Conservation (phyloP, 2,113 vertebrate species). For the Meriones unguiculatus region DNA sequence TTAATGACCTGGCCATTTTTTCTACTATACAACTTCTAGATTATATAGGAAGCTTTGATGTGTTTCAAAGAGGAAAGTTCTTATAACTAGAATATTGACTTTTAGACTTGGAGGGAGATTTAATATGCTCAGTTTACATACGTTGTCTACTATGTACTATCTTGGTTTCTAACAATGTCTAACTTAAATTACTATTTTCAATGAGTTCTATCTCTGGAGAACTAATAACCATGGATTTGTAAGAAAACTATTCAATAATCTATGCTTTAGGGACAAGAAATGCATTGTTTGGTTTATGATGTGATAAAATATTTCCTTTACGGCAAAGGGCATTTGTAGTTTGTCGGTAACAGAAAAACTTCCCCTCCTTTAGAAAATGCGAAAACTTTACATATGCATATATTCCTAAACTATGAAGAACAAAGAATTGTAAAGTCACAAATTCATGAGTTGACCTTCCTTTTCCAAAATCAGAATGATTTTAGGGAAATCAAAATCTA, state of each 20-base stretch:
- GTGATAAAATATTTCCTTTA: not conserved
- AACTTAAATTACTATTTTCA: slow-evolving; percentile 16
- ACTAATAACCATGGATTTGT: not conserved
- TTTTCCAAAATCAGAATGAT: slow-evolving; percentile 14
- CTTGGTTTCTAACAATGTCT: not conserved
- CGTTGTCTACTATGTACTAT: not conserved
- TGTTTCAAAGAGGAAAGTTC: not conserved
- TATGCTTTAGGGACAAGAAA: not conserved
- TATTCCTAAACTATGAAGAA: not conserved
- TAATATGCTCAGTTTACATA: not conserved
- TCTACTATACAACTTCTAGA: not conserved
- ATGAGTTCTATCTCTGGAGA: not conserved
- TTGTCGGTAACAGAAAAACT: not conserved
- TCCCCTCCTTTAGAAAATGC: not conserved
- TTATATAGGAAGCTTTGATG: not conserved
- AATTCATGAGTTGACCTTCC: not conserved
- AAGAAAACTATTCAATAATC: not conserved
- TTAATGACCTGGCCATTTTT: not conserved
- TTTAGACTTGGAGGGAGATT: not conserved
- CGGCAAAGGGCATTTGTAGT: not conserved
- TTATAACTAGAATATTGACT: not conserved
- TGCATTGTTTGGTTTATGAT: not conserved
- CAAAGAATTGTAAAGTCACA: not conserved
- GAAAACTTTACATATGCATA: not conserved
- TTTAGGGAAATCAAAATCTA: not conserved